phyloP scores from a whole-genome alignment of 2,888 invertebrate species.

The Drosophila phalerata region DNA sequence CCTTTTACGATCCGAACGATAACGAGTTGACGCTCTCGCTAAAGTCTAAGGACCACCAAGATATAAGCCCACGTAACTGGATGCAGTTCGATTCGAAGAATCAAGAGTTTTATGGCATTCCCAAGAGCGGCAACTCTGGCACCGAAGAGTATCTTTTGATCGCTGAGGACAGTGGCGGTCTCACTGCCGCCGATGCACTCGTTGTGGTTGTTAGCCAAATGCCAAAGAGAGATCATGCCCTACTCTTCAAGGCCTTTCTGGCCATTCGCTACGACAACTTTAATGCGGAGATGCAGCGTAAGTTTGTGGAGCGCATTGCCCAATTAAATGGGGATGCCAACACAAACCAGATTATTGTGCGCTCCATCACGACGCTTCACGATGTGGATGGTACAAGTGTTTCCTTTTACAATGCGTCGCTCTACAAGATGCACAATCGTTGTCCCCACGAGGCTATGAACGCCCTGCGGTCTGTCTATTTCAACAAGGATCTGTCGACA shows the following conservation, averaged over 20 bases:
- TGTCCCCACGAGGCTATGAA: constrained; percentile 93
- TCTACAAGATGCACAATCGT: constrained; percentile 83
- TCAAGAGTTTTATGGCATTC: constrained; percentile 95
- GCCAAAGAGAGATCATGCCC: constrained; percentile 89
- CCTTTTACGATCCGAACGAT: constrained; percentile 96
- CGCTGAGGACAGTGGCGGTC: constrained; percentile 91
- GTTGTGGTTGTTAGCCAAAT: constrained; percentile 90
- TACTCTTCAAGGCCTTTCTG: constrained; percentile 93
- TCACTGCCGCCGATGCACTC: constrained; percentile 92
- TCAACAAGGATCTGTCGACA: constrained; percentile 88
- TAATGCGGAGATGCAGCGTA: constrained; percentile 91
- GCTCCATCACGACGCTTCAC: constrained; percentile 87
- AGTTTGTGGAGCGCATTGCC: constrained; percentile 92
- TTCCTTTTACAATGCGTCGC: constrained; percentile 92
- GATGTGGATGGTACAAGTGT: constrained; percentile 89
- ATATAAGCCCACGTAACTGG: constrained; percentile 91
- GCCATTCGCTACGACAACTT: constrained; percentile 90
- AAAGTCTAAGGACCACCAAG: constrained; percentile 90
- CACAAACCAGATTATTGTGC: constrained; percentile 90
- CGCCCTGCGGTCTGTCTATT: constrained; percentile 89
- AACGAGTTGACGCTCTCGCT: constrained; percentile 91
- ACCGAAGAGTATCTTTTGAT: constrained; percentile 92
- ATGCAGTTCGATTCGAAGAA: constrained; percentile 95
- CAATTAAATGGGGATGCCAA: constrained; percentile 91
- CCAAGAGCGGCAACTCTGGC: constrained; percentile 90